phyloP scores from a whole-genome alignment of 1,140 invertebrate genomes.

The Archivesica marissinica region DNA sequence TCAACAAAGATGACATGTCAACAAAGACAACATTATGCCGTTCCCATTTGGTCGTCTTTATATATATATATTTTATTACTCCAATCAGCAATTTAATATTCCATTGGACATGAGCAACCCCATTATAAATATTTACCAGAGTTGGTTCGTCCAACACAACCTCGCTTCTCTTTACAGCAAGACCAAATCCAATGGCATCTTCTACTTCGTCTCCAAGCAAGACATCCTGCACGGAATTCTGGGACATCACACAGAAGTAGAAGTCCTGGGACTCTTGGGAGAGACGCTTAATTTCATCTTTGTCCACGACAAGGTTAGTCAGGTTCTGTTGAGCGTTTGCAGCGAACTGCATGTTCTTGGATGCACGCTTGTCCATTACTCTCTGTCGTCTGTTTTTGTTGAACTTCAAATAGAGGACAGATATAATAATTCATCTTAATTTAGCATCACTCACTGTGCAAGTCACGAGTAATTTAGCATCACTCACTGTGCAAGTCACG shows the following conservation, averaged over 20 bases:
- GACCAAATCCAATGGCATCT: slow-evolving; percentile 71
- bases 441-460: too few relatives aligned
- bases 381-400: slow-evolving; percentile 67
- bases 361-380: slow-evolving; percentile 66
- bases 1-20: too few relatives aligned
- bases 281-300: slow-evolving; percentile 59
- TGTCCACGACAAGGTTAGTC: slow-evolving; percentile 18
- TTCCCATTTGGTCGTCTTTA: too few relatives aligned
- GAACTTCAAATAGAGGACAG: slow-evolving; percentile 63
- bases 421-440: too few relatives aligned
- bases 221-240: slow-evolving; percentile 66
- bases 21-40: too few relatives aligned
- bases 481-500: too few relatives aligned
- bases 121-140: slow-evolving; percentile 59
- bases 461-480: too few relatives aligned
- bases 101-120: too few relatives aligned
- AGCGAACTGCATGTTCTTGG: slow-evolving; percentile 63
- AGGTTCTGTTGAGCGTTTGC: slow-evolving; percentile 62
- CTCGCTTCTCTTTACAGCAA: slow-evolving; percentile 69
- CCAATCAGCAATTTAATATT: too few relatives aligned
- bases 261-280: slow-evolving; percentile 60
- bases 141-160: slow-evolving; percentile 71
- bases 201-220: slow-evolving; percentile 61
- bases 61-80: too few relatives aligned
- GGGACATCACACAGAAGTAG: slow-evolving; percentile 70